phyloP scores from a whole-genome alignment of 2,113 vertebrate genomes.

The Melospiza georgiana region DNA sequence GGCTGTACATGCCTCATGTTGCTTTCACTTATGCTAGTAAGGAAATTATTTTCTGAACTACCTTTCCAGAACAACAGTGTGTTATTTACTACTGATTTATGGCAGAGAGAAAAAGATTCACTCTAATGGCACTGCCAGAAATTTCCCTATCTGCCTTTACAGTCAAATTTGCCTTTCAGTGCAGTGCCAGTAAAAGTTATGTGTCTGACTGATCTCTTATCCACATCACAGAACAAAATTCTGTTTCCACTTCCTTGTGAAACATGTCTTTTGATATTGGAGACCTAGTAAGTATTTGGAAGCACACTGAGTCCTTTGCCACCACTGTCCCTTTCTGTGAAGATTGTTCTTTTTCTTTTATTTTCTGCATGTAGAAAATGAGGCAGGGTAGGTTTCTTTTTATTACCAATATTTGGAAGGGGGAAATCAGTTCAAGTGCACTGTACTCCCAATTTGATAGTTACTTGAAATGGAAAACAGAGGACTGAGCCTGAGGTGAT shows the following conservation, averaged over 20 bases:
- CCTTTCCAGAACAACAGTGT: background rate
- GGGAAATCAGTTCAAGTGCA: background rate
- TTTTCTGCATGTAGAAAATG: background rate
- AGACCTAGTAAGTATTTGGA: background rate
- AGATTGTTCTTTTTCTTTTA: background rate
- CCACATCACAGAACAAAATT: background rate
- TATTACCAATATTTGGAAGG: background rate
- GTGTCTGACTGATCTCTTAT: background rate
- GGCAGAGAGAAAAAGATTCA: background rate
- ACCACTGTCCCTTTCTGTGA: background rate
- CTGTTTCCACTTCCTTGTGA: background rate
- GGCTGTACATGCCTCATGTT: background rate
- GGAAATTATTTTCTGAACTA: background rate
- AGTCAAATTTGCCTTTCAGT: background rate
- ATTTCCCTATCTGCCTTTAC: background rate
- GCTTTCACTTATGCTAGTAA: background rate
- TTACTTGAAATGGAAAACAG: background rate
- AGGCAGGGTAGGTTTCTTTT: background rate
- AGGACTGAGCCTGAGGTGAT: background rate
- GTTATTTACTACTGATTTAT: background rate
- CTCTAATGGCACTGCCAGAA: background rate
- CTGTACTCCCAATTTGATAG: background rate
- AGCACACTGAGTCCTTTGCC: background rate
- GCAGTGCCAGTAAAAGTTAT: background rate
- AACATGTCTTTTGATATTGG: background rate